Evolutionary conservation across 2,797 vertebrate genomes (phyloP), one percentile per base, ranked within the genome.

Genomic region (Paratrypauchen microcephalus): DNA sequence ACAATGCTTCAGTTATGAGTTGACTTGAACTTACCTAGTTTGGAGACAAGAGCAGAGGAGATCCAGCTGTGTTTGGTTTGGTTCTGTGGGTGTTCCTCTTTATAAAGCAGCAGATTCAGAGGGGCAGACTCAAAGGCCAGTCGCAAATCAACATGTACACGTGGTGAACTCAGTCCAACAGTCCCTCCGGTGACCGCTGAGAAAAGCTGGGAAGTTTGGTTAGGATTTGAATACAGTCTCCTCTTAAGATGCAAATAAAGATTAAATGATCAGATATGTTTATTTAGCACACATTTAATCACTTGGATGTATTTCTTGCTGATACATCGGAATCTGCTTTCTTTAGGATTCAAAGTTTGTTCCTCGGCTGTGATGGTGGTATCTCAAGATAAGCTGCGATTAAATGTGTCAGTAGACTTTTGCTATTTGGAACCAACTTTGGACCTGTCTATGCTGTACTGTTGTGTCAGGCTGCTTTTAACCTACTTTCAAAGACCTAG

Each of bases 11-110:
- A 21, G 36, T 41, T n/a, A 26, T 63, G 66, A 67, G 71, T 23
- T 9, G 47, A 65, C 67, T 57, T 23, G 2, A 71, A 71, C 91
- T 28, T 91, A 94, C 92, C 92, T 91, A 76, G 77, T 78, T 74
- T 66, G 2, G 74, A 80, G 47, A 79, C 80, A 77, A 45, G 66
- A 72, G 60, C 55, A 78, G 68, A 74, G 71, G 74, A 72, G 80
- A 79, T 65, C 50, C 16, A 78, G 16, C 45, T 81, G 70, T 66
- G 74, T 80, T 65, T 66, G 47, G 21, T 21, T 32, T 16, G 48
- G 23, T 30, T 23, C 30, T 12, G 4, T 48, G 61, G 45, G 54
- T 59, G 60, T 82, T 64, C 65, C 81, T 78, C 68, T 91, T 89
- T 94, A 93, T 94, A 94, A 66, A 57, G 66, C 71, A 24, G 13